Conservation (phyloP, 2,797 vertebrate genomes). For the Gorsachius magnificus region DNA sequence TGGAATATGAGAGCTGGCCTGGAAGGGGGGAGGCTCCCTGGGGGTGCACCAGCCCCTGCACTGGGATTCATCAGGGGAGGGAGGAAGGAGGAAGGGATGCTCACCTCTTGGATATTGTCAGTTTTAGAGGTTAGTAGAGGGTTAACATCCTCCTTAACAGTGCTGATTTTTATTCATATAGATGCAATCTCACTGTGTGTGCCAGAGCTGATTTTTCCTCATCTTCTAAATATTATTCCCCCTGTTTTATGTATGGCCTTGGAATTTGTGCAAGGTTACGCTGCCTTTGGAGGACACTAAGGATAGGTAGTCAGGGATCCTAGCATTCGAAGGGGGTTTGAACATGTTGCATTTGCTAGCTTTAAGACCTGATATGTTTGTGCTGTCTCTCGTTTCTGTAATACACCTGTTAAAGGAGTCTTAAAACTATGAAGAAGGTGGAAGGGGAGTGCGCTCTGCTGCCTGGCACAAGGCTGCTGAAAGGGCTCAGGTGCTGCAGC, state of each 20-base stretch:
- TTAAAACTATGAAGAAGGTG: background rate
- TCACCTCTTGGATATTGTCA: background rate
- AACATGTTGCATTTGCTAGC: background rate
- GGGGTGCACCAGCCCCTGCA: background rate
- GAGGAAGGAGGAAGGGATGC: background rate
- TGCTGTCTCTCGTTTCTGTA: background rate
- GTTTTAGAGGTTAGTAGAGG: background rate
- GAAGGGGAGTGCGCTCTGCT: background rate
- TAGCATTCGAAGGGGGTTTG: background rate
- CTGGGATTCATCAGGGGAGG: background rate
- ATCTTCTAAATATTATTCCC: background rate
- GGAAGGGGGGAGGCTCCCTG: fast-evolving
- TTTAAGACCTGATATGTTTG: background rate
- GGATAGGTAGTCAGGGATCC: background rate
- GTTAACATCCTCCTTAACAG: background rate
- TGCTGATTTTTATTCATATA: background rate
- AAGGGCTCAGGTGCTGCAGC: background rate
- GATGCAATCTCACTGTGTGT: background rate
- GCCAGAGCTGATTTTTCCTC: background rate
- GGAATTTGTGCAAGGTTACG: background rate
- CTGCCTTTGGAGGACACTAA: background rate
- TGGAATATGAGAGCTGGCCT: background rate
- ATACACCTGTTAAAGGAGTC: background rate
- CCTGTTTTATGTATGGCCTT: background rate
- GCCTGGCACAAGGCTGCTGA: background rate